Percentiles rank a stretch among this genome's conserved stretches.
phyloP scores from a whole-genome alignment of 2,113 vertebrate genomes.

The Sterna hirundo region DNA sequence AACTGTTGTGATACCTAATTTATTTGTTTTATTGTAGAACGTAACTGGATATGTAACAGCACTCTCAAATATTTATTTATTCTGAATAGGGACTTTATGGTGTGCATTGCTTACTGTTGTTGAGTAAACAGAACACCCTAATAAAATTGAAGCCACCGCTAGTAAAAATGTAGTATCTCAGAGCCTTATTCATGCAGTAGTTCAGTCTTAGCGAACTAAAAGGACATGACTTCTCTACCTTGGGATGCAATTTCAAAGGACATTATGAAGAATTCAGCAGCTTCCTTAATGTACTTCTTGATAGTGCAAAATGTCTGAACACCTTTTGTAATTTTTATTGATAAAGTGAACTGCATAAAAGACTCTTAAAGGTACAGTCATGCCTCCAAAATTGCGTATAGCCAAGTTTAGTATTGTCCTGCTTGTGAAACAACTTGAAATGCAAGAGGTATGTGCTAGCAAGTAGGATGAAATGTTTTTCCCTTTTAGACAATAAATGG shows the following conservation, averaged over 20 bases:
- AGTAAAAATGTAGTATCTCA: background rate
- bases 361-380: background rate
- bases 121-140: background rate
- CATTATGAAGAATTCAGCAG: background rate
- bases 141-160: background rate
- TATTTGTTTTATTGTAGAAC: background rate
- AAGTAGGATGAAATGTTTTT: background rate
- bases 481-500: background rate
- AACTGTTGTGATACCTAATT: background rate
- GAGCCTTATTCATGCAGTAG: background rate
- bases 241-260: background rate
- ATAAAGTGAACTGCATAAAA: background rate
- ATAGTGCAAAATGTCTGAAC: background rate
- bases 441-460: background rate
- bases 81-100: background rate
- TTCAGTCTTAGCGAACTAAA: background rate
- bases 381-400: background rate
- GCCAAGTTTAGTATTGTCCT: background rate
- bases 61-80: background rate
- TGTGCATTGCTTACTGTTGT: background rate
- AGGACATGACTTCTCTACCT: background rate
- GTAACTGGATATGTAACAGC: background rate
- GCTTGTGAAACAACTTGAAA: background rate
- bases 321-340: background rate
- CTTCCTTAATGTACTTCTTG: background rate